Percentiles rank a stretch among this genome's conserved stretches.
phyloP scores from a whole-genome alignment of 1,140 invertebrate genomes.

The Bombus sibiricus region DNA sequence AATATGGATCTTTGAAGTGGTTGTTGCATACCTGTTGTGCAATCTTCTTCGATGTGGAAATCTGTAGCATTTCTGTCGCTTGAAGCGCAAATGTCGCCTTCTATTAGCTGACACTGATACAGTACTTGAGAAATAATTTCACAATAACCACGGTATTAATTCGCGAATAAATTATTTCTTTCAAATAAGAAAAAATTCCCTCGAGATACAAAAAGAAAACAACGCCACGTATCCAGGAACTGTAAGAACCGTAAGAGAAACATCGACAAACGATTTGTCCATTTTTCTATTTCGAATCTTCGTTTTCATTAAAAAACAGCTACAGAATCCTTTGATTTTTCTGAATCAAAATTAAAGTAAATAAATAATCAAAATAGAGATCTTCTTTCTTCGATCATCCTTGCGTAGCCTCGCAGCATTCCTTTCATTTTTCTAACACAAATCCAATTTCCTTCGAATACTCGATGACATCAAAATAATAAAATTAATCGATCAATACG shows the following conservation, averaged over 20 bases:
- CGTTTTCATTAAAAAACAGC: too few relatives aligned
- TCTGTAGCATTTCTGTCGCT: conserved; percentile 16
- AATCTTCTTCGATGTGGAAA: conserved; percentile 37
- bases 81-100: background rate
- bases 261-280: too few relatives aligned
- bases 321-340: too few relatives aligned
- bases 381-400: background rate
- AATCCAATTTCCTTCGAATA: background rate
- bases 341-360: too few relatives aligned
- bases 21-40: conserved; percentile 37
- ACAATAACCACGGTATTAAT: background rate
- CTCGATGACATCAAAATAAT: background rate
- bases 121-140: background rate
- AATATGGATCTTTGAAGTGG: conserved; percentile 49
- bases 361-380: background rate
- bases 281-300: background rate
- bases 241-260: too few relatives aligned
- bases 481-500: fast-evolving
- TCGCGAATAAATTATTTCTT: too few relatives aligned
- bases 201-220: too few relatives aligned
- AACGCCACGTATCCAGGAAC: too few relatives aligned
- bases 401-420: background rate
- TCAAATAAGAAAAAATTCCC: too few relatives aligned
- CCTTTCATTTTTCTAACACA: fast-evolving
- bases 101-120: background rate